These are phyloP conservation scores for Spicauda simplicius DNA, from an alignment of 2,888 invertebrate genomes.

Conservation along the genomic window DNA sequence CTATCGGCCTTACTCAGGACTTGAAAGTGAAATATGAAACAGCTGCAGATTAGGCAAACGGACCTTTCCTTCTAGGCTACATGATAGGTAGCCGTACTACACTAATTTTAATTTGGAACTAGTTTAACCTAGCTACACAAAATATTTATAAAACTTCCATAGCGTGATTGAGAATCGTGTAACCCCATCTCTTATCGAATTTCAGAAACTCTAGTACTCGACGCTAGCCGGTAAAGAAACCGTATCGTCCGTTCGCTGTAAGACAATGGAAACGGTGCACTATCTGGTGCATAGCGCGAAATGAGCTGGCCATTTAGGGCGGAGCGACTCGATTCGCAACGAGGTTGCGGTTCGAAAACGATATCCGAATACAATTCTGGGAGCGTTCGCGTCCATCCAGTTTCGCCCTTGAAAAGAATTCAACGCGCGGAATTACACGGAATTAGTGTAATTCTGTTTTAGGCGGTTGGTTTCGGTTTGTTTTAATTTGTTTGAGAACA, in stretches of 20 bases:
- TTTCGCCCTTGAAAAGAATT: constrained; percentile 52
- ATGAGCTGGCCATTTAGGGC: constrained; percentile 62
- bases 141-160: too few relatives aligned
- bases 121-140: too few relatives aligned
- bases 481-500: neutral
- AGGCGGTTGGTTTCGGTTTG: neutral
- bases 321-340: constrained; percentile 51
- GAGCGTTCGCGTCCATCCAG: neutral
- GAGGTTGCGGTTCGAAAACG: constrained; percentile 23
- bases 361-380: constrained; percentile 10
- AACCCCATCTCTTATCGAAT: neutral
- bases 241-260: neutral
- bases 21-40: too few relatives aligned
- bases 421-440: constrained; percentile 49
- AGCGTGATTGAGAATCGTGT: too few relatives aligned
- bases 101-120: too few relatives aligned
- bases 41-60: too few relatives aligned
- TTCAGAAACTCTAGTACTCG: neutral
- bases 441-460: neutral
- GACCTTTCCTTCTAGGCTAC: too few relatives aligned
- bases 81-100: too few relatives aligned
- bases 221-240: neutral
- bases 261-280: constrained; percentile 53
- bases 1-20: too few relatives aligned
- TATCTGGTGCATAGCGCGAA: constrained; percentile 60